Evolutionary conservation across 1,140 invertebrate genomes (phyloP), one percentile per base, ranked within the genome.

Genomic region (Microplitis mediator): DNA sequence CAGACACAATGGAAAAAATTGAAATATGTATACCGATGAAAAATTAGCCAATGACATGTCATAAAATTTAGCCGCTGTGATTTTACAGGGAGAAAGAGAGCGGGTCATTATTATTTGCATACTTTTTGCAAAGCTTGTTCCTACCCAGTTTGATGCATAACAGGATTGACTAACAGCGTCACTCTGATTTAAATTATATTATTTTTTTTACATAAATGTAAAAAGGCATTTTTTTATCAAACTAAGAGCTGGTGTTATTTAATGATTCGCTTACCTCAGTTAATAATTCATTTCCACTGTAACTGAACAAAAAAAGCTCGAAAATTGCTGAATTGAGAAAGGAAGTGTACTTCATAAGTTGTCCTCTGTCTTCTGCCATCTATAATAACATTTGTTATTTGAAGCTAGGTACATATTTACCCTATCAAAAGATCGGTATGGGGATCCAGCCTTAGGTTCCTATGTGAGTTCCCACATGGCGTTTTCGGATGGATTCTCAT

Each of bases 251-350:
- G 31, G 39, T 9, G 6, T 45, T 6, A 45, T 31, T 36, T 14
- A 52, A 4, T 36, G 14, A 71, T 45, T 45, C 6, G 39, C 52
- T 71, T n/a, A 81, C 82, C 76, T 82, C 80, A 5, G 64, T 64
- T 6, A 81, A 80, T 69, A 84, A 67, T 9, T 64, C 36, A n/a
- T 83, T 62, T 5, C 82, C 82, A 14, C 80, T 80, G 52, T 75
- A 80, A 67, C 80, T 83, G 63, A 84, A 85, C 16, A 86, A 62
- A 72, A 81, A 86, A 45, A 85, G 58, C 66, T 84, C 84, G 9
- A 81, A 50, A 4, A 82, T 79, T 4, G 83, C 79, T 2, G 82
- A 73, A 64, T 74, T 74, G 6, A 76, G 31, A 23, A 74, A 76
- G 6, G 69, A 66, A 14, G 13, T 52, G 23, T 76, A 76, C 39